Evolutionary conservation across 37 sponge, comb jelly and placozoan genomes (phyloP).

Genomic region (Lycopodina hypogea): DNA sequence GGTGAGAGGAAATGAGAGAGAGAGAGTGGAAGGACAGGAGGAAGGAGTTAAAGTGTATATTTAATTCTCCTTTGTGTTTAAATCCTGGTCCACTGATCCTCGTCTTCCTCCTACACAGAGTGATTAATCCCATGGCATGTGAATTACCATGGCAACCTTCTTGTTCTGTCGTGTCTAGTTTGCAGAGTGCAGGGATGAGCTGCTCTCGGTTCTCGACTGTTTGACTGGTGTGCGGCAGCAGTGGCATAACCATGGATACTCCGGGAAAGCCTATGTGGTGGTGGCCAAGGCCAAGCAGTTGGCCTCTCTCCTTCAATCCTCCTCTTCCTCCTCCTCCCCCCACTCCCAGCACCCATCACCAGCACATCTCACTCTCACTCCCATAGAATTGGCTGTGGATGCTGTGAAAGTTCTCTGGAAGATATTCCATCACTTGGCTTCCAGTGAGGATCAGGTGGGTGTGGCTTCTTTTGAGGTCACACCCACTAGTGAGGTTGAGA

Average conservation of each 20-base stretch:
- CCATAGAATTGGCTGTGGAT: slow-evolving; percentile 37
- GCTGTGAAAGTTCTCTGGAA: slow-evolving; percentile 15
- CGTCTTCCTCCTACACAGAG: too few relatives aligned
- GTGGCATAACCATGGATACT: too few relatives aligned
- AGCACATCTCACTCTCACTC: slow-evolving; percentile 12
- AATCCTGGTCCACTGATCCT: too few relatives aligned
- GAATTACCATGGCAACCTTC: too few relatives aligned
- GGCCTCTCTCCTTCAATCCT: neutral
- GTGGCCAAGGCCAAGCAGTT: slow-evolving; percentile 37
- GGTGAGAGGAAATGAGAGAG: too few relatives aligned
- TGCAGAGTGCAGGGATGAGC: neutral
- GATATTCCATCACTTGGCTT: neutral
- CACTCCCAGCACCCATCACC: too few relatives aligned
- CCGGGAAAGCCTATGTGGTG: neutral
- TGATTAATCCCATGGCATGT: too few relatives aligned
- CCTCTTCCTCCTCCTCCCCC: neutral
- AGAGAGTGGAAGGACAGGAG: too few relatives aligned
- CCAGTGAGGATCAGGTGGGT: neutral
- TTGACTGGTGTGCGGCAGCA: too few relatives aligned
- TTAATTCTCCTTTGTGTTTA: too few relatives aligned
- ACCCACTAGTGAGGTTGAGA: neutral
- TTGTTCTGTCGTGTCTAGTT: neutral
- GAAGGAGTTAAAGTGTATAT: too few relatives aligned
- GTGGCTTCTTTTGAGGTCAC: neutral
- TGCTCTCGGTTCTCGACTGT: too few relatives aligned